phyloP scores from a whole-genome alignment of 2,113 vertebrate genomes.

The Chionomys nivalis region DNA sequence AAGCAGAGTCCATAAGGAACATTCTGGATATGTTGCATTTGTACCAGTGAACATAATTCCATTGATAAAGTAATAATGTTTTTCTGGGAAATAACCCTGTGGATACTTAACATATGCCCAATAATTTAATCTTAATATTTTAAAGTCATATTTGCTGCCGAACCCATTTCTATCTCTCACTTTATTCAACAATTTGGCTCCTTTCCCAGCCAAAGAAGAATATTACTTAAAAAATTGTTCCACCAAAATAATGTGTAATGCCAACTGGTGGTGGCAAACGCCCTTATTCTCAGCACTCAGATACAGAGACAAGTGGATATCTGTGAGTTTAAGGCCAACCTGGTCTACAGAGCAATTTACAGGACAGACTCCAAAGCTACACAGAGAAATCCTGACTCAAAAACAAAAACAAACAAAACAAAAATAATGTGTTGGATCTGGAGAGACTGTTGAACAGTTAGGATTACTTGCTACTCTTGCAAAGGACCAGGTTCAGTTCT shows the following conservation, averaged over 20 bases:
- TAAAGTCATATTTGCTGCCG: not conserved
- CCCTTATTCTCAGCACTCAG: no score
- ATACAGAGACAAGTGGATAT: no score
- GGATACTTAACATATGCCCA: not conserved
- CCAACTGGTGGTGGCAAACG: no score
- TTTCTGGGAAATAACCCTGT: not conserved
- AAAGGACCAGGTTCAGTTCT: not conserved
- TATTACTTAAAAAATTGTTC: not conserved
- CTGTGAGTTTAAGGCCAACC: no score
- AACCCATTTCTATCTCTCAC: not conserved
- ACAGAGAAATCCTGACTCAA: no score
- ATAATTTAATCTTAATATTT: not conserved
- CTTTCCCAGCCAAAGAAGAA: conserved; percentile 39
- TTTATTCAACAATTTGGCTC: not conserved
- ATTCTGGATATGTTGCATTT: not conserved
- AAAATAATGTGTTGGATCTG: not conserved
- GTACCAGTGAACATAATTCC: not conserved
- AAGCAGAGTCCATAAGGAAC: not conserved
- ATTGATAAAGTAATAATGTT: no score
- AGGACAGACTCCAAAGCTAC: no score
- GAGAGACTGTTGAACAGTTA: not conserved
- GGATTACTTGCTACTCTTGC: not conserved
- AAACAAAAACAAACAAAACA: not conserved
- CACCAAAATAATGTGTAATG: not conserved
- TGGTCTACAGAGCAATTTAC: no score